Percentiles rank a stretch among this genome's conserved stretches.
Evolutionary conservation across 2,797 vertebrate genomes (phyloP).

Genomic region (Dermochelys coriacea): DNA sequence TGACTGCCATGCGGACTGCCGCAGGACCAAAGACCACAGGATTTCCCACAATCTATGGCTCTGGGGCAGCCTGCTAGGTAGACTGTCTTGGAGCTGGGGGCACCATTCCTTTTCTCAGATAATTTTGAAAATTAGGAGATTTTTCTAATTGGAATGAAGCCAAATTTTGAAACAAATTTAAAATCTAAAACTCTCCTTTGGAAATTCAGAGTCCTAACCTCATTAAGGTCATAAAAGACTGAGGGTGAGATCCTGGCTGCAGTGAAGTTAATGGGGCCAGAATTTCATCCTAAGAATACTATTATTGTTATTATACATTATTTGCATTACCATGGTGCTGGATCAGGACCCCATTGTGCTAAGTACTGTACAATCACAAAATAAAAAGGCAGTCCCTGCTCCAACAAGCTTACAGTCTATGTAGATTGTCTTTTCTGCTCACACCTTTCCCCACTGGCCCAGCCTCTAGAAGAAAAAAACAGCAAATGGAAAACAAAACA

Average conservation of each 20-base stretch:
- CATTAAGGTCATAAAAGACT: neutral
- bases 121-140: neutral
- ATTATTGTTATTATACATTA: neutral
- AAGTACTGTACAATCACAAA: neutral
- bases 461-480: neutral
- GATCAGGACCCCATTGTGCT: neutral
- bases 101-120: neutral
- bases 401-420: neutral
- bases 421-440: neutral
- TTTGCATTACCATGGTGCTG: neutral
- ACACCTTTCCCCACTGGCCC: neutral
- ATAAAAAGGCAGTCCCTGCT: neutral
- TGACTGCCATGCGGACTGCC: neutral
- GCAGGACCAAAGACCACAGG: neutral
- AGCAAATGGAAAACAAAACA: neutral
- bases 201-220: neutral
- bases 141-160: neutral
- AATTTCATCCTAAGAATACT: neutral
- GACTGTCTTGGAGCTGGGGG: neutral
- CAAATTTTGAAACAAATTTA: neutral
- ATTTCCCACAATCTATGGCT: neutral
- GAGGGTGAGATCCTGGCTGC: neutral
- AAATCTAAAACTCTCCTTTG: neutral
- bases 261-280: neutral
- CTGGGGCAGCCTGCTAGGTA: neutral